These are phyloP conservation scores for Ptychobarbus kaznakovi DNA, from an alignment of 2,797 vertebrate genomes.

Conservation along the genomic window DNA sequence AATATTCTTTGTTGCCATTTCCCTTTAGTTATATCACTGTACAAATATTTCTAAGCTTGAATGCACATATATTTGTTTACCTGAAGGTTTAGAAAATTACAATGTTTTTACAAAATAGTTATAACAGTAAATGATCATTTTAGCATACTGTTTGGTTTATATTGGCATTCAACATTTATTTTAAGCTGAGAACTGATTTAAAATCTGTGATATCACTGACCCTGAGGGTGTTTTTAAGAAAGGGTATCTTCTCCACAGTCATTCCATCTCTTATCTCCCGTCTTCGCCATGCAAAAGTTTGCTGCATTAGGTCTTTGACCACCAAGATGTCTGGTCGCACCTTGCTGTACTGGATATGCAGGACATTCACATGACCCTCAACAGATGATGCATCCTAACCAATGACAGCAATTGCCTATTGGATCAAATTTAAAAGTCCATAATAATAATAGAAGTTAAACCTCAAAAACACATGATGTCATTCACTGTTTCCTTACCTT, in stretches of 20 bases:
- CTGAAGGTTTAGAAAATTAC: background rate
- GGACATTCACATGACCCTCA: background rate
- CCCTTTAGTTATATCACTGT: background rate
- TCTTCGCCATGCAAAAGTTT: conserved; percentile 1
- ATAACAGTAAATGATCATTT: no score
- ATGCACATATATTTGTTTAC: background rate
- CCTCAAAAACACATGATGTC: background rate
- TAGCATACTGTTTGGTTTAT: no score
- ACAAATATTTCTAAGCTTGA: background rate
- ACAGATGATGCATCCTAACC: background rate
- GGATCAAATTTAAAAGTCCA: background rate
- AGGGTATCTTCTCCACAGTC: conserved; percentile 9
- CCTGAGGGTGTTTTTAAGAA: conserved; percentile 11
- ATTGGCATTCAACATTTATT: no score
- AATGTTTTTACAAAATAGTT: no score
- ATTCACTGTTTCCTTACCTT: background rate
- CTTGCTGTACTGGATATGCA: conserved; percentile 14
- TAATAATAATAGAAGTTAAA: background rate
- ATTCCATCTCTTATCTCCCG: conserved; percentile 10
- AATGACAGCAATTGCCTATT: background rate
- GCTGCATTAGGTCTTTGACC: conserved; percentile 18
- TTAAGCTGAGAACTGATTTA: background rate
- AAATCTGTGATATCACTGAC: background rate
- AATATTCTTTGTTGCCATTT: background rate
- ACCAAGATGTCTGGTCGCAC: background rate